Conservation (phyloP, 2,888 invertebrate genomes). For the Dryobota labecula region DNA sequence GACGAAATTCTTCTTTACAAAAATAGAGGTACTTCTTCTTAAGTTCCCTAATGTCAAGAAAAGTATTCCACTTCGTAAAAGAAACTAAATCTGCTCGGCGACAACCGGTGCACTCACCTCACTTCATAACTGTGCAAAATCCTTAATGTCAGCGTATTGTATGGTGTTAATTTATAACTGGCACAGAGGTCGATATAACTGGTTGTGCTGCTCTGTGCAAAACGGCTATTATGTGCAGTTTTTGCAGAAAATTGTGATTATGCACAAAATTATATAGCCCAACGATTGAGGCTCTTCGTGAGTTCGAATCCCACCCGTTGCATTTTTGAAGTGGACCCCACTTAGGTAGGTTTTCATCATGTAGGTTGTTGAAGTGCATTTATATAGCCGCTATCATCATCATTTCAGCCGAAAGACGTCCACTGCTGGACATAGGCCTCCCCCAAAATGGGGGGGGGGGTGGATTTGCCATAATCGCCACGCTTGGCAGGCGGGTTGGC, state of each 20-base stretch:
- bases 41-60: too few relatives aligned
- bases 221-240: conserved; percentile 31
- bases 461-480: too few relatives aligned
- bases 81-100: not conserved
- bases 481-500: too few relatives aligned
- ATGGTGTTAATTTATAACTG: conserved; percentile 67
- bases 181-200: conserved; percentile 45
- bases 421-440: not conserved
- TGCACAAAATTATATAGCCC: conserved; percentile 35
- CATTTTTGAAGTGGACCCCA: not conserved
- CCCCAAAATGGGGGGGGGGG: too few relatives aligned
- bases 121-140: conserved; percentile 66
- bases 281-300: not conserved
- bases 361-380: not conserved
- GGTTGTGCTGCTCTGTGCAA: conserved; percentile 36
- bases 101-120: conserved; percentile 47
- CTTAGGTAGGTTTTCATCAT: not conserved
- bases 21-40: too few relatives aligned
- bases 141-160: conserved; percentile 66
- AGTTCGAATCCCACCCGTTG: not conserved
- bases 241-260: conserved; percentile 32
- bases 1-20: too few relatives aligned
- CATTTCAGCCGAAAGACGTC: not conserved
- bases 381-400: not conserved
- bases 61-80: too few relatives aligned